Evolutionary conservation across 2,888 invertebrate species (phyloP).

Genomic region (Blomia tropicalis): DNA sequence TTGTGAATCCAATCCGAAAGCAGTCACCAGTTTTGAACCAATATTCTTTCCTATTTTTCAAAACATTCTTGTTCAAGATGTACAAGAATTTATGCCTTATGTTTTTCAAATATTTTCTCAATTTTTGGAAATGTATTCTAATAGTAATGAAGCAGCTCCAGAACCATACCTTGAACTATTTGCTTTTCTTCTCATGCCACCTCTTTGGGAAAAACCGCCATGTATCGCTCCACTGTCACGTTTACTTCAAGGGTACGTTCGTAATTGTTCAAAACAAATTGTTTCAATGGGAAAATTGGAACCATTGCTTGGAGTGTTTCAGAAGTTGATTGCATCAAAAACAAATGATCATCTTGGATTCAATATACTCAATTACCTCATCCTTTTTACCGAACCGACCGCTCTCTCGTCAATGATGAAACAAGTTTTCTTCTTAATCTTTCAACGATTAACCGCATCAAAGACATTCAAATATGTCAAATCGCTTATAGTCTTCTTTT

Average conservation of each 20-base stretch:
- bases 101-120: slow-evolving; percentile 92
- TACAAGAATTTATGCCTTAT: slow-evolving; percentile 93
- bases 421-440: slow-evolving; percentile 76
- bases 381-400: slow-evolving; percentile 61
- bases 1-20: slow-evolving; percentile 57
- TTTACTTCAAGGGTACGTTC: slow-evolving; percentile 71
- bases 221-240: slow-evolving; percentile 84
- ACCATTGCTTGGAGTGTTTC: slow-evolving; percentile 72
- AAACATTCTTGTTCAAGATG: slow-evolving; percentile 79
- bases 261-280: slow-evolving; percentile 52
- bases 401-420: slow-evolving; percentile 59
- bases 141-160: slow-evolving; percentile 40
- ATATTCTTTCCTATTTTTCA: slow-evolving; percentile 88
- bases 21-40: slow-evolving; percentile 73
- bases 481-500: slow-evolving; percentile 71
- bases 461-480: slow-evolving; percentile 91
- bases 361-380: slow-evolving; percentile 65
- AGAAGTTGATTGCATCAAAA: slow-evolving; percentile 87
- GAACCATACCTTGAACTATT: slow-evolving; percentile 74
- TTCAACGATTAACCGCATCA: slow-evolving; percentile 74
- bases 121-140: slow-evolving; percentile 49
- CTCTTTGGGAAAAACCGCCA: slow-evolving; percentile 80
- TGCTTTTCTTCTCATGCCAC: slow-evolving; percentile 71
- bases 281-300: slow-evolving; percentile 52
- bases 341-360: slow-evolving; percentile 92